Percentiles rank a stretch among this genome's conserved stretches.
phyloP scores from a whole-genome alignment of 2,113 vertebrate genomes.

The Apaloderma vittatum region DNA sequence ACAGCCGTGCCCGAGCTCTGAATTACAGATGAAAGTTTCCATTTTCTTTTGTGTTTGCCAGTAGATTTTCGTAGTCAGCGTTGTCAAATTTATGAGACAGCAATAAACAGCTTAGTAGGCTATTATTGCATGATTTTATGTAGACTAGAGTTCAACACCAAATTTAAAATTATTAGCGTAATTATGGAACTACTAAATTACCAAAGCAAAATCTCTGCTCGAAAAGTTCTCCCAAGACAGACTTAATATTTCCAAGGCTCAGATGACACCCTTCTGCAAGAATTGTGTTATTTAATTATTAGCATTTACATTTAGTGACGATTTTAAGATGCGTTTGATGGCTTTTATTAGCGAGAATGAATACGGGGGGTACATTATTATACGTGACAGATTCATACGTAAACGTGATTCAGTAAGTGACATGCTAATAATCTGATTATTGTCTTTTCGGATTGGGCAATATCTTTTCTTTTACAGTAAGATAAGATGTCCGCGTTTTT shows the following conservation, averaged over 20 bases:
- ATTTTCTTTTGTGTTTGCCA: slow-evolving; percentile 56
- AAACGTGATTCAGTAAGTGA: slow-evolving; percentile 46
- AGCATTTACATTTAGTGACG: slow-evolving; percentile 54
- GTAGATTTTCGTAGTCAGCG: slow-evolving; percentile 34
- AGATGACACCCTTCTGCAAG: slow-evolving; percentile 21
- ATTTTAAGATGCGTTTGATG: slow-evolving; percentile 11
- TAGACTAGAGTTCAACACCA: slow-evolving; percentile 52
- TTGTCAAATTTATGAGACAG: slow-evolving; percentile 44
- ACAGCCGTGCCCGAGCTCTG: neutral
- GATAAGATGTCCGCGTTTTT: neutral
- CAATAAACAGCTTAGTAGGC: slow-evolving; percentile 64
- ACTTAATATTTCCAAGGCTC: slow-evolving; percentile 41
- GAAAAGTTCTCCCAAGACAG: slow-evolving; percentile 60
- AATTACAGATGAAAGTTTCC: neutral
- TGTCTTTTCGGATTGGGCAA: neutral
- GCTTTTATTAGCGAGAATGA: slow-evolving; percentile 20
- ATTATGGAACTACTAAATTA: slow-evolving; percentile 48
- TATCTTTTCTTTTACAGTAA: slow-evolving; percentile 19
- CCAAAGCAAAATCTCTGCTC: slow-evolving; percentile 33
- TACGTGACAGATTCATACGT: slow-evolving; percentile 2
- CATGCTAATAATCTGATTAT: slow-evolving; percentile 9
- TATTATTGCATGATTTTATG: slow-evolving; percentile 60
- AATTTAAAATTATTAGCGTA: slow-evolving; percentile 67
- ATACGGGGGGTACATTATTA: neutral
- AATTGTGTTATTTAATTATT: slow-evolving; percentile 58